Evolutionary conservation across 1,140 invertebrate genomes (phyloP), one percentile per base, ranked within the genome.

Genomic region (Dicyema japonicum): DNA sequence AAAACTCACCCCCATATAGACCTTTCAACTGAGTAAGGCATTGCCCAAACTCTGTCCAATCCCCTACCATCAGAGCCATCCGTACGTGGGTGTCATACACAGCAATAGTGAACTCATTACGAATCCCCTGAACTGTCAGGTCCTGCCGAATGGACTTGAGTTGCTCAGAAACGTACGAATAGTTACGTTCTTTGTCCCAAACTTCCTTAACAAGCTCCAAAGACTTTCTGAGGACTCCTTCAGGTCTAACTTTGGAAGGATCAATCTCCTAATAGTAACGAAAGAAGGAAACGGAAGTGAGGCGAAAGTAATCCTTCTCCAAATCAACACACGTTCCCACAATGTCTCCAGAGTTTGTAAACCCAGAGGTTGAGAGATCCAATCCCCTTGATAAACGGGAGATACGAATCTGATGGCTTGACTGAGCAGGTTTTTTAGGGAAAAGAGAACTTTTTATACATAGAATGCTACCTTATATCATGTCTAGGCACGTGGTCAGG

Each of bases 1-100:
- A n/a, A n/a, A n/a, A n/a, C n/a, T n/a, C n/a, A n/a, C n/a, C 41
- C 19, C 36, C 29, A 31, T 50, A 90, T 6, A 94, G 57, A 57
- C 74, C 68, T 58, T 72, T 72, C 15, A 94, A 54, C 54, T 92
- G 82, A 19, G 76, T 82, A 54, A 92, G 82, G 48, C 82, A 92
- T 45, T 92, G 82, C 58, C 92, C 92, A 43, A 90, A 92, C 47
- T 92, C 82, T 46, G 82, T 76, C 47, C 85, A 75, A 45, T 94
- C 82, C 22, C 72, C 71, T 5, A 14, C 27, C 17, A 92, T 80
- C 43, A 92, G 58, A 27, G 80, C 80, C 42, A 92, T 76, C 29
- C 76, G 58, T 6, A 76, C 82, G 59, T 94, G 82, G 2, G 75
- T 88, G 59, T 94, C 82, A 56, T 94, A 94, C 7, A 92, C 85